Conservation (phyloP, 1,140 invertebrate species). For the Proctacanthus coquilletti region DNA sequence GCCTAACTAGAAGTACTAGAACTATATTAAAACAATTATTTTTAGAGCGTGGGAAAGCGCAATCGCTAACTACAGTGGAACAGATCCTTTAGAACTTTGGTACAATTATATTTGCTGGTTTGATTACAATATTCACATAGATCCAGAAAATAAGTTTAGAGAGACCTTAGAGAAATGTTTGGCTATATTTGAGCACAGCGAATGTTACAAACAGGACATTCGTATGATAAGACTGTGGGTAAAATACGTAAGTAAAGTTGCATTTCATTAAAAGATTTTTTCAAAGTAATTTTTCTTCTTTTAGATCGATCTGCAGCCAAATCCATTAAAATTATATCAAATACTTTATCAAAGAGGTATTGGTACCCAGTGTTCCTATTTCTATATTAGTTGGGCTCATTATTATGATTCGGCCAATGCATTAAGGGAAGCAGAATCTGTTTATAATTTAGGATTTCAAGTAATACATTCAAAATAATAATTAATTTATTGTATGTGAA, state of each 20-base stretch:
- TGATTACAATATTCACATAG: constrained; percentile 75
- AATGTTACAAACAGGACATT: constrained; percentile 67
- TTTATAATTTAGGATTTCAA: constrained; percentile 53
- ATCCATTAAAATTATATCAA: constrained; percentile 62
- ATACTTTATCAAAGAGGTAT: constrained; percentile 54
- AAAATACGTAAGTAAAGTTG: constrained; percentile 60
- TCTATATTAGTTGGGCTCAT: constrained; percentile 67
- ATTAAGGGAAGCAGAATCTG: constrained; percentile 56
- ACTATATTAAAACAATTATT: constrained; percentile 6
- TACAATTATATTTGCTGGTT: constrained; percentile 81
- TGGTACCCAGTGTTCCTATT: constrained; percentile 53
- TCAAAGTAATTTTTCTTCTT: constrained; percentile 16
- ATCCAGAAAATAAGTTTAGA: constrained; percentile 59
- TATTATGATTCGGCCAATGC: constrained; percentile 60
- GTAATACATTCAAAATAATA: constrained; percentile 9
- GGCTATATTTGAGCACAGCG: constrained; percentile 59
- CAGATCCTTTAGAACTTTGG: constrained; percentile 76
- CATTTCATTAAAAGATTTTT: neutral
- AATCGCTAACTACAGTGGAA: constrained; percentile 64
- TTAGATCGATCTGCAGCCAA: constrained; percentile 54
- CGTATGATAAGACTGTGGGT: constrained; percentile 74
- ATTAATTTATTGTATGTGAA: neutral
- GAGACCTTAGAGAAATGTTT: constrained; percentile 67
- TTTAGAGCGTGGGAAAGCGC: constrained; percentile 64
- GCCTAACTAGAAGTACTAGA: neutral